Evolutionary conservation across 2,888 invertebrate species (phyloP), one percentile per base, ranked within the genome.

Genomic region (Tholera decimalis): DNA sequence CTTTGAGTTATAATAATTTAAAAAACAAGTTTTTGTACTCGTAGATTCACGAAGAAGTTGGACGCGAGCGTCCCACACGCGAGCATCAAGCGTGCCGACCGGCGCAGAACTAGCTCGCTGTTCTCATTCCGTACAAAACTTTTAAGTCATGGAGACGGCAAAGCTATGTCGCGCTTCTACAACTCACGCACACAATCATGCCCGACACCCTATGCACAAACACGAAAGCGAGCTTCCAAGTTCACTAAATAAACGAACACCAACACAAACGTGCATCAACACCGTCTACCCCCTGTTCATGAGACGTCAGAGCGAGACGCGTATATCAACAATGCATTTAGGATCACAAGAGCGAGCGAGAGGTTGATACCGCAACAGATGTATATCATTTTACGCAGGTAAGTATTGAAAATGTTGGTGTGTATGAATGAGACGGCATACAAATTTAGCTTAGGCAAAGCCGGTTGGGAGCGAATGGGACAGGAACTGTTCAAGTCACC

Each of bases 221-320:
- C 94, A 95, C 95, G 88, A 92, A 85, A 87, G 92, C 92, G 90
- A 92, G 92, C 95, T 94, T 93, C 93, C 95, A 95, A 95, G 95
- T 95, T 95, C 95, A 95, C 95, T 94, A 94, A 95, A 95, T 95
- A 95, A 95, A 94, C 94, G 93, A 89, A 94, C 94, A 94, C 95
- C 89, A 94, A 95, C 94, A 94, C 95, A 92, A 89, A 88, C 92
- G 91, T 89, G 86, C 88, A 89, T 89, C 90, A 90, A 92, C 93
- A 92, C 89, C 91, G 94, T 93, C 93, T 93, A 93, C 94, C 95
- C 95, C 94, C 91, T 91, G 94, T 93, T 91, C 94, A 89, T 92
- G 93, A 93, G 93, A 91, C 92, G 88, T 67, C 77, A 74, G 92
- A 95, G 86, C 79, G 91, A 86, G 95, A 94, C 78, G 77, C 86